Base-by-base conservation (phyloP, 1,140 invertebrate species). In the Zaprionus africanus region DNA sequence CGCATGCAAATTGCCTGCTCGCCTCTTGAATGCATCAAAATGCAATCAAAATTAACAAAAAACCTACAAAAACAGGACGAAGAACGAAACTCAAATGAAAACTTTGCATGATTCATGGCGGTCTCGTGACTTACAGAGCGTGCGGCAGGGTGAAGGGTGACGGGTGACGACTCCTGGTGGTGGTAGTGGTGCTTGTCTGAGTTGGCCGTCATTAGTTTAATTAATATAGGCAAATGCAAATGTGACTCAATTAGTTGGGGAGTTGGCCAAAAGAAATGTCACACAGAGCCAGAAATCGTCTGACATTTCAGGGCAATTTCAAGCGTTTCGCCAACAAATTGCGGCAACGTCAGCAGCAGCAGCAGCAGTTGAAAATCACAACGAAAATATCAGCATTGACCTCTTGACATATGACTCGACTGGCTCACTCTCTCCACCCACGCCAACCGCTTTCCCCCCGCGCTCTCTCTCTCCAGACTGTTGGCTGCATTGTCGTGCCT, bases 11-110 rank as follows among this genome's bases (percentile, higher is more conserved):
- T 90, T 81, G 72, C 64, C 41, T 41, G 56, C 61, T 49, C 65
- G 59, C 58, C 49, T 67, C 63, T 53, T 72, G 56, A 88, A 82
- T 90, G 83, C 90, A 90, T 86, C 90, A 90, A 91, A 91, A 91
- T 90, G 80, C 84, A 91, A 91, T 91, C 90, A 91, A 91, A 91
- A 91, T 91, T 91, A 91, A 88, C 73, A 56, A 80, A 80, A 79
- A 63, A 56, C 36, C 49, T 43, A 43, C 41, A 67, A 67, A 13
- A 49, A 67, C 58, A 51, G 17, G 4, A 41, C 38, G 13, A 41
- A n/a, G 13, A 41, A 24, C 19, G 4, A 51, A 11, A 19, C 46
- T 49, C 19, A 5, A 51, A 46, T 46, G 41, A n/a, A 51, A 68
- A 34, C 46, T 36, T 53, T 64, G 41, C 79, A 87, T 88, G 83